phyloP scores from a whole-genome alignment of 2,113 vertebrate genomes.

The Oryzias celebensis region DNA sequence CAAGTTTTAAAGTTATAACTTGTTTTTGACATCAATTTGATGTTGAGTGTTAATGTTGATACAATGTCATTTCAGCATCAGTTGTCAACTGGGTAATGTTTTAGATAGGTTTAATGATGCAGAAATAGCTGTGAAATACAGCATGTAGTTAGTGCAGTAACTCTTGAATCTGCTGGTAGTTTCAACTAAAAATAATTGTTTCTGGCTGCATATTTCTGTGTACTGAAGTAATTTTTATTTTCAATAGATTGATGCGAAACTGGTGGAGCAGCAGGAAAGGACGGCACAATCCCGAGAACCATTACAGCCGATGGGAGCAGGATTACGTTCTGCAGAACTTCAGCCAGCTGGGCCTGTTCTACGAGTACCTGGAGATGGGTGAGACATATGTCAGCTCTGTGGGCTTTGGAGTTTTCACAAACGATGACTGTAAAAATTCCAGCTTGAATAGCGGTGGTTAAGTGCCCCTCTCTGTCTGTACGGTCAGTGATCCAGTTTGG shows the following conservation, averaged over 20 bases:
- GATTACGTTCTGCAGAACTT: conserved; percentile 89
- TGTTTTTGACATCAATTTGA: no score
- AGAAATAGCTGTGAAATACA: no score
- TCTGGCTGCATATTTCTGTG: not conserved
- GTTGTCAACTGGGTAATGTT: no score
- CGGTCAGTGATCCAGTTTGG: conserved; percentile 92
- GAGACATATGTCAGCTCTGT: conserved; percentile 11
- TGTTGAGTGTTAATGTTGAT: no score
- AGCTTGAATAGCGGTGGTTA: no score
- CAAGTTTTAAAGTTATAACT: no score
- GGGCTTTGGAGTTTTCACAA: not conserved
- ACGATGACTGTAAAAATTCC: not conserved
- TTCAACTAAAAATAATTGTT: not conserved
- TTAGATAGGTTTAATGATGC: no score
- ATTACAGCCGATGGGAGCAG: conserved; percentile 94
- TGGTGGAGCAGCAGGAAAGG: conserved; percentile 92
- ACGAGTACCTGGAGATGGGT: conserved; percentile 99
- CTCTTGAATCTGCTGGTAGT: no score
- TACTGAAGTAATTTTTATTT: conserved; percentile 53
- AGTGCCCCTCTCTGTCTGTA: not conserved
- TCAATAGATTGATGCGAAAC: conserved; percentile 81
- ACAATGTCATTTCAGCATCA: no score
- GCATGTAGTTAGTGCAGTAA: no score
- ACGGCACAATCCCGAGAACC: conserved; percentile 82
- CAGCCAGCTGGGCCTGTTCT: conserved; percentile 88